Conservation (phyloP, 2,888 invertebrate species). For the Eilema caniola region DNA sequence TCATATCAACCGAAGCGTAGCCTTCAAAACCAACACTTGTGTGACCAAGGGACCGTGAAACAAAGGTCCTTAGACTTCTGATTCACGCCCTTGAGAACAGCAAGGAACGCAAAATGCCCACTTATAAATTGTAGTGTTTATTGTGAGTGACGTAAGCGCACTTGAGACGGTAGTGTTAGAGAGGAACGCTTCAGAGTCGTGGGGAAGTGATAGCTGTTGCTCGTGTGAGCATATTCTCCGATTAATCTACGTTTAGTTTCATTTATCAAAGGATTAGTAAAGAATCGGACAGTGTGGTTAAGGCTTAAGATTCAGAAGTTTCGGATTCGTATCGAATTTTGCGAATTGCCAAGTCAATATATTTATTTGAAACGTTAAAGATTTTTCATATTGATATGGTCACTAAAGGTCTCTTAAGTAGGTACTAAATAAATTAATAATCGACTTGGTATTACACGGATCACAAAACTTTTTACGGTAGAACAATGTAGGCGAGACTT, state of each 20-base stretch:
- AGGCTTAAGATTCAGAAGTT: too few relatives aligned
- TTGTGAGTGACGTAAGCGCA: slow-evolving; percentile 30
- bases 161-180: slow-evolving; percentile 17
- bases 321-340: too few relatives aligned
- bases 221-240: not conserved
- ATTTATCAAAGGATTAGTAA: too few relatives aligned
- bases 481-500: too few relatives aligned
- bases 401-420: too few relatives aligned
- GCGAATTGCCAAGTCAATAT: too few relatives aligned
- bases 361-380: too few relatives aligned
- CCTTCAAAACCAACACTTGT: slow-evolving; percentile 53
- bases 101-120: slow-evolving; percentile 47
- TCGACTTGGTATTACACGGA: too few relatives aligned
- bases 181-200: slow-evolving; percentile 12
- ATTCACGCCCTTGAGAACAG: slow-evolving; percentile 53
- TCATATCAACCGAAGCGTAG: slow-evolving; percentile 51
- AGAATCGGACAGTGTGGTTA: too few relatives aligned
- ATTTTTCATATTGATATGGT: too few relatives aligned
- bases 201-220: slow-evolving; percentile 7
- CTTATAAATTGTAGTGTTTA: slow-evolving; percentile 31
- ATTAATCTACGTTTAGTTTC: not conserved
- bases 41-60: slow-evolving; percentile 50
- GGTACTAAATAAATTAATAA: too few relatives aligned
- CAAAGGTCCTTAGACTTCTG: slow-evolving; percentile 51
- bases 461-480: too few relatives aligned